Base-by-base conservation (phyloP, 1,140 invertebrate genomes). In the Cydia strobilella region DNA sequence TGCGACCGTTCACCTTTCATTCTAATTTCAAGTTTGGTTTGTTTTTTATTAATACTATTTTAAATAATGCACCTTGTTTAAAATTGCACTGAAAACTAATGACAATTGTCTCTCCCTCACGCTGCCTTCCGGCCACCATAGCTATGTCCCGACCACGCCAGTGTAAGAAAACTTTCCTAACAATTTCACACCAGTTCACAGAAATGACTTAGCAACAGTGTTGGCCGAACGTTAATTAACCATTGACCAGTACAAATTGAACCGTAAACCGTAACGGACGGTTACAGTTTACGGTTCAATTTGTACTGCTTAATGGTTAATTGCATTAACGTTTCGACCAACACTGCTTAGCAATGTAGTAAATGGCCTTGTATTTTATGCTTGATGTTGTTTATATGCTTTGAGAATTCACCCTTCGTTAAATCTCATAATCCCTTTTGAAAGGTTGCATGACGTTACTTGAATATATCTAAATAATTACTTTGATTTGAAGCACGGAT, bases 111-210 rank as follows among this genome's bases (percentile, higher is more conserved):
- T 83, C 85, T 51, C 86, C 81, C 81, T 75, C 85, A 91, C 86
- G 91, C 91, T 90, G 89, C 90, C 84, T 74, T 77, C 81, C 78
- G 82, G 85, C 83, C 83, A 85, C 82, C 83, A 77, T 93, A 93
- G 93, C 86, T 93, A 93, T 92, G 84, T 93, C 82, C 89, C 93
- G 81, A 94, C 94, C 87, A 94, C 94, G 82, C 94, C 94, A 93
- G 94, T 95, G 94, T 95, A 95, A 95, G 94, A 93, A 85, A 81
- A 83, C 72, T 69, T 35, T 69, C 35, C 35, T 69, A 39, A 39
- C 42, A 74, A 35, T 59, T 6, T 59, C 18, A 59, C 18, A 18
- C 15, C n/a, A 54, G 51, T 72, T 74, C 71, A 73, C 76, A 31
- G 76, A 39, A 51, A 59, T 59, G 13, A 62, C 18, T 27, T 77